Base-by-base conservation (phyloP, 2,888 invertebrate genomes). In the Leptogaster cylindrica region DNA sequence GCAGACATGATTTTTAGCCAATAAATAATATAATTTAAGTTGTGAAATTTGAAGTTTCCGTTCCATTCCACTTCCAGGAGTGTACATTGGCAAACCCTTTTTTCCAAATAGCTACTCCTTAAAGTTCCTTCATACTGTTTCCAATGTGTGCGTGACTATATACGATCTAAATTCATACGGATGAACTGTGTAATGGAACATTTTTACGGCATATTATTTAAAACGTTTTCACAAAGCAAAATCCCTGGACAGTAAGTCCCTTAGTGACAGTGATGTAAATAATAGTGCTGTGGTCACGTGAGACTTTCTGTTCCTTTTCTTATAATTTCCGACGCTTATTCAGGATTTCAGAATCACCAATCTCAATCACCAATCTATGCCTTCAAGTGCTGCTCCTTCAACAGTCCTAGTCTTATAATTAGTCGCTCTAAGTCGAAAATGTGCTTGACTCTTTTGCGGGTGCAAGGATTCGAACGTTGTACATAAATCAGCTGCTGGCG, bases 161-260 rank as follows among this genome's bases (percentile, higher is more conserved):
- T 33, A 44, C 25, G 16, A 27, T 44, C 27, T 44, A 61, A 20
- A 39, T 39, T 12, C 55, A 28, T 55, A 33, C 52, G 1, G 39
- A 55, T 55, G 39, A 55, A 55, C 39, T 36, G 55, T 55, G 55
- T 55, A 55, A 55, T 55, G 55, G 55, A 18, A 55, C 55, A 55
- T 36, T 36, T 36, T 55, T 16, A 55, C 33, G 36, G 14, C 55
- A 23, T 36, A n/a, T n/a, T n/a, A 36, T 55, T 36, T 55, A 36
- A 55, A 39, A 36, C 36, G 36, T 33, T 36, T 55, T 18, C 55
- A 23, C 39, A 20, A 36, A 33, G 55, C 20, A 33, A 33, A 55
- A 36, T 55, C 36, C 14, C 2, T 10, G 41, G n/a, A 36, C 14
- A 18, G n/a, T 18, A 27, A 12, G 20, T 36, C 10, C 31, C 46